A percentile compares a stretch with the other conserved stretches of the same genome.
Evolutionary conservation across 2,888 invertebrate species (phyloP).

Genomic region (Plutella xylostella): DNA sequence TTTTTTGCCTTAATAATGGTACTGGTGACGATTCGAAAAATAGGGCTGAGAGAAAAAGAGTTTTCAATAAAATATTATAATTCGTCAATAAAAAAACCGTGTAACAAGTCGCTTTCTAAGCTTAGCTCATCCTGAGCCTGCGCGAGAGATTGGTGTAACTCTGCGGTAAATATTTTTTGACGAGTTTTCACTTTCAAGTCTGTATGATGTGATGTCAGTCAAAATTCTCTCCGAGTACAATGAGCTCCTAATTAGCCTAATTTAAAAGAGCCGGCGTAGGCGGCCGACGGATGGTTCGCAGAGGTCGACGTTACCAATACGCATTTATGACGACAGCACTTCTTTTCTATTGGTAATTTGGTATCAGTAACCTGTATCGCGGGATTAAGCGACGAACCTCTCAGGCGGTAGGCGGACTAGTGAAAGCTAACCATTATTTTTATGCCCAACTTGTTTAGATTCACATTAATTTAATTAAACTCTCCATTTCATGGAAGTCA

Average conservation of each 20-base stretch:
- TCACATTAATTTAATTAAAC: conserved; percentile 31
- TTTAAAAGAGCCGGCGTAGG: conserved; percentile 19
- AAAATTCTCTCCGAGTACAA: conserved; percentile 29
- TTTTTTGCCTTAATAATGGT: too few species aligned
- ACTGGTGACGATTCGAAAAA: too few species aligned
- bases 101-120: too few species aligned
- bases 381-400: conserved; percentile 24
- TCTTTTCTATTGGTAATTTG: conserved; percentile 1
- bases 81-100: too few species aligned
- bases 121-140: too few species aligned
- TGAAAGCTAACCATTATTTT: conserved; percentile 37
- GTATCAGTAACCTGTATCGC: conserved; percentile 27
- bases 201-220: conserved; percentile 54
- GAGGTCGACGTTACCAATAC: conserved; percentile 4
- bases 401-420: conserved; percentile 39
- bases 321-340: not conserved
- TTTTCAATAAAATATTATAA: too few species aligned
- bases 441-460: conserved; percentile 29
- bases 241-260: conserved; percentile 38
- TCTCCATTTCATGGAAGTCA: conserved; percentile 33
- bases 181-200: conserved; percentile 59
- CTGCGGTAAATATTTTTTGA: too few species aligned
- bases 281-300: not conserved
- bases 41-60: too few species aligned
- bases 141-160: too few species aligned